Conservation (phyloP, 2,888 invertebrate genomes). For the Melolontha melolontha region DNA sequence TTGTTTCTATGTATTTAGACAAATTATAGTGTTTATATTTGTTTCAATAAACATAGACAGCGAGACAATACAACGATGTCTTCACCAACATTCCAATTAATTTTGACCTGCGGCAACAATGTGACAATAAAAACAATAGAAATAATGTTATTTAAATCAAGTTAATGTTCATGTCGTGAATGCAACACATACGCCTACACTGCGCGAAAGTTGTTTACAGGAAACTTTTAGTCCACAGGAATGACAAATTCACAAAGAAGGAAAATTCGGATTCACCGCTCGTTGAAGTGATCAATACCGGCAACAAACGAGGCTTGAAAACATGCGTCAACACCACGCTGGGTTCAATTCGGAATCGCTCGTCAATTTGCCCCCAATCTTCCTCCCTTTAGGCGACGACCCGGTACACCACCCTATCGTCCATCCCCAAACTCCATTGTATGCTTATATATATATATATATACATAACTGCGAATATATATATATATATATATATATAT, state of each 20-base stretch:
- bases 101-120: too few relatives aligned
- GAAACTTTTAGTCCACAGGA: slow-evolving; percentile 34
- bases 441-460: slow-evolving; percentile 9
- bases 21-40: too few relatives aligned
- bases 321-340: slow-evolving; percentile 71
- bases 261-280: slow-evolving; percentile 47
- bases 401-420: slow-evolving; percentile 31
- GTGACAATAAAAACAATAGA: too few relatives aligned
- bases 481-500: too few relatives aligned
- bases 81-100: too few relatives aligned
- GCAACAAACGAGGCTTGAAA: slow-evolving; percentile 71
- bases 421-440: slow-evolving; percentile 45
- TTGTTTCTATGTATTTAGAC: too few relatives aligned
- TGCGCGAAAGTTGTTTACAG: slow-evolving; percentile 32
- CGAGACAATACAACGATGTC: too few relatives aligned
- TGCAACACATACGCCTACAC: neutral
- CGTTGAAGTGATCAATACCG: slow-evolving; percentile 68
- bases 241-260: slow-evolving; percentile 41
- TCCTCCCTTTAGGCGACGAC: slow-evolving; percentile 33
- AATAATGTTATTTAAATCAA: too few relatives aligned
- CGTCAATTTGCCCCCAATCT: slow-evolving; percentile 49
- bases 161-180: neutral
- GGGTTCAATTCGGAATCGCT: slow-evolving; percentile 50
- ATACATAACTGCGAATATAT: too few relatives aligned
- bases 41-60: too few relatives aligned